Evolutionary conservation across 2,797 vertebrate species (phyloP).

Genomic region (Ataeniobius toweri): DNA sequence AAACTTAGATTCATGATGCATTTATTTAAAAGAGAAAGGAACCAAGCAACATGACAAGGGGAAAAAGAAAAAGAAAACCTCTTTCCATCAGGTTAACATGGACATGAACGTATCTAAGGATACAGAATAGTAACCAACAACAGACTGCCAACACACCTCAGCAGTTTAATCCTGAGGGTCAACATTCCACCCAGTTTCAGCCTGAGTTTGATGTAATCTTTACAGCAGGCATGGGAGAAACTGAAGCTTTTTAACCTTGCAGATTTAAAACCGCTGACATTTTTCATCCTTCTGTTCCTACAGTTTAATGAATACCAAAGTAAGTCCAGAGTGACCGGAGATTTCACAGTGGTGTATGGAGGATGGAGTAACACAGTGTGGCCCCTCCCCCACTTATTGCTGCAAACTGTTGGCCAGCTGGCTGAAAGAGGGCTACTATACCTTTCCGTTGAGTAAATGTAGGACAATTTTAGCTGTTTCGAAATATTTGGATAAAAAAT

Average conservation of each 20-base stretch:
- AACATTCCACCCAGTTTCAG: constrained; percentile 63
- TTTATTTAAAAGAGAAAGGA: background rate
- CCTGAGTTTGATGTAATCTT: constrained; percentile 59
- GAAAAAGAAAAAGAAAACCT: constrained; percentile 11
- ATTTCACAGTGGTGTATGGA: background rate
- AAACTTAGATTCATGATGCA: background rate
- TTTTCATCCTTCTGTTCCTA: background rate
- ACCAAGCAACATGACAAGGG: background rate
- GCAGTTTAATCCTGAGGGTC: constrained; percentile 68
- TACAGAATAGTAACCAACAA: constrained; percentile 53
- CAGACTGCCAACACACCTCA: constrained; percentile 65
- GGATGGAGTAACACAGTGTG: background rate
- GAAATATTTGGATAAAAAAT: background rate
- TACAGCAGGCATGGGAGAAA: background rate
- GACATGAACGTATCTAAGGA: constrained; percentile 40
- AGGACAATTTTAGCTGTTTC: background rate
- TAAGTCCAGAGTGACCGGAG: background rate
- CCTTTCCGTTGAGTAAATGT: background rate
- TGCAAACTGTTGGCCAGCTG: background rate
- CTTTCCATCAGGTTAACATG: constrained; percentile 29
- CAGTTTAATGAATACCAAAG: too few species aligned
- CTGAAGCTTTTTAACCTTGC: too few species aligned
- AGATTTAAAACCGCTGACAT: too few species aligned
- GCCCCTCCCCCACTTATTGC: background rate
- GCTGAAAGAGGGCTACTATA: background rate